These are phyloP conservation scores for Melanophora roralis DNA, from an alignment of 2,888 invertebrate species.

Conservation along the genomic window DNA sequence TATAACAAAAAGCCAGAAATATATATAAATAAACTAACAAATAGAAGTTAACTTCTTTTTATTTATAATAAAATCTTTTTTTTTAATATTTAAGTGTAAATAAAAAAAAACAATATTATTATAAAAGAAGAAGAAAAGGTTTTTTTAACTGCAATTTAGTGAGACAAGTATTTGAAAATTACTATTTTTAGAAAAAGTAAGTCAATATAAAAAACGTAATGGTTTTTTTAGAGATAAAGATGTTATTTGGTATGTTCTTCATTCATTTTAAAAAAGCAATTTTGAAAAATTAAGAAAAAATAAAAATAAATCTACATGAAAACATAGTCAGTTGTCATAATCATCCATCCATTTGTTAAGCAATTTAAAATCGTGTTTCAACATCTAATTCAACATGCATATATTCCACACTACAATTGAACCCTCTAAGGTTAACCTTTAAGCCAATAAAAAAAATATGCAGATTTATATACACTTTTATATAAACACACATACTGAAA, in stretches of 20 bases:
- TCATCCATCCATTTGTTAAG: slow-evolving; percentile 61
- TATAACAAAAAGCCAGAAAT: slow-evolving; percentile 18
- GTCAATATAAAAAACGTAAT: slow-evolving; percentile 20
- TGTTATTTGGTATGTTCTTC: slow-evolving; percentile 35
- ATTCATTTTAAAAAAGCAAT: not conserved
- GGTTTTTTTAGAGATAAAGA: slow-evolving; percentile 16
- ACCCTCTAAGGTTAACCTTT: slow-evolving; percentile 7
- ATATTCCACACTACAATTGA: not conserved
- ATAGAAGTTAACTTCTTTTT: slow-evolving; percentile 9
- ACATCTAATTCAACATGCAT: not conserved
- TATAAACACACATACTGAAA: not conserved
- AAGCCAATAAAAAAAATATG: not conserved
- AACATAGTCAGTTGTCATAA: slow-evolving; percentile 57
- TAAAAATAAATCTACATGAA: slow-evolving; percentile 19
- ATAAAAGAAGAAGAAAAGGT: slow-evolving; percentile 7
- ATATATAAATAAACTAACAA: slow-evolving; percentile 6
- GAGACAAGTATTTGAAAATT: slow-evolving; percentile 7
- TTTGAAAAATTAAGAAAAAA: slow-evolving; percentile 25
- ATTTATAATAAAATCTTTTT: not conserved
- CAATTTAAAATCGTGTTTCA: slow-evolving; percentile 51
- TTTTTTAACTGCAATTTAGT: slow-evolving; percentile 1
- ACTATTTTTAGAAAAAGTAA: not conserved
- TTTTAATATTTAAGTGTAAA: slow-evolving; percentile 38
- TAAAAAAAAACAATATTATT: slow-evolving; percentile 13
- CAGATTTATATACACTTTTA: not conserved